Base-by-base conservation (phyloP, 2,113 vertebrate species). In the Agapornis roseicollis region DNA sequence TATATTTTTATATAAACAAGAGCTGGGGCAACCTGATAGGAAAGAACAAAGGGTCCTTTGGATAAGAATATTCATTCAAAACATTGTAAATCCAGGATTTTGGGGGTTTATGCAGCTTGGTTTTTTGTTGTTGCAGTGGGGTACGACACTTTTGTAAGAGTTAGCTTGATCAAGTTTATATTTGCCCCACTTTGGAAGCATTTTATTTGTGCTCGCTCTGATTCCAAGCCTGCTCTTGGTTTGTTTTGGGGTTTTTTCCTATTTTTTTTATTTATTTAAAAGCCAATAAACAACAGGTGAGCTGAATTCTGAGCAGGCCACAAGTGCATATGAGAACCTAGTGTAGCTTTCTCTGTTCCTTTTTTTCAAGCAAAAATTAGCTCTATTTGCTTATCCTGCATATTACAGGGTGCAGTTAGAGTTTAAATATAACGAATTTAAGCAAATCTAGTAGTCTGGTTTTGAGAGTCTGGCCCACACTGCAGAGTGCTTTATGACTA, bases 1-100 rank as follows among this genome's bases (percentile, higher is more conserved):
- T 98, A 88, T 98, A 98, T 98, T 97, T 98, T 98, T 97, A 97
- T 97, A 98, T 96, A 60, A 95, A 91, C 39, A 93, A 93, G 71
- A 85, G 88, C 96, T 92, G 97, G 95, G 69, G 83, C 96, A 95
- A 94, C 80, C 92, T 94, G 71, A 95, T 94, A 88, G 89, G 73
- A 96, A 93, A 94, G 90, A 95, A 66, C n/a, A 89, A 84, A 60
- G 37, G 58, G 80, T 93, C 89, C 70, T 66, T 80, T 92, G 68
- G 58, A 31, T 77, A 61, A 96, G 13, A 28, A 60, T 15, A 19
- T 78, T 68, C 82, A 80, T 78, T 94, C 80, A 65, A 87, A 89
- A 63, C 39, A 56, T 24, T 80, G 60, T 80, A 42, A 41, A 90
- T 94, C 91, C 76, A 95, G 61, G 63, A 89, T 94, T 85, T 96